Percentiles rank a stretch among this genome's conserved stretches.
phyloP scores from a whole-genome alignment of 2,113 vertebrate genomes.

The Callionymus lyra region DNA sequence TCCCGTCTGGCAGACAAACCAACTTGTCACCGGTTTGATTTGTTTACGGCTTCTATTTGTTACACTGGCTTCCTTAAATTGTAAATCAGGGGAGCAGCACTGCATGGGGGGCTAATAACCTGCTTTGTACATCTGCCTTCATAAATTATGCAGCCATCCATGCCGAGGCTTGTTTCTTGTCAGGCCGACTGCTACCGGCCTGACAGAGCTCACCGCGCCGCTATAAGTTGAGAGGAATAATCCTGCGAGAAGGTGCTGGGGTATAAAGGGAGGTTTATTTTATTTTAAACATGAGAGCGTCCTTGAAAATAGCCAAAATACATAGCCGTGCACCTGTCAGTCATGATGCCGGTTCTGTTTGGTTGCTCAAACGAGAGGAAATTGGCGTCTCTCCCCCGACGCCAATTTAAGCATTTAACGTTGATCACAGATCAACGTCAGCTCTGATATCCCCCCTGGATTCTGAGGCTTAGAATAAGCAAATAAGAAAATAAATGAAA shows the following conservation, averaged over 20 bases:
- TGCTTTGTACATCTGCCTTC: slow-evolving; percentile 53
- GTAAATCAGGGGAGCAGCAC: slow-evolving; percentile 56
- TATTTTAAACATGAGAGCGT: neutral
- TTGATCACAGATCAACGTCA: too few relatives aligned
- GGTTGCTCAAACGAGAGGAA: too few relatives aligned
- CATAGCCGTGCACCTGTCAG: too few relatives aligned
- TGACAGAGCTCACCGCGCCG: slow-evolving; percentile 26
- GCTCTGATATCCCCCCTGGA: too few relatives aligned
- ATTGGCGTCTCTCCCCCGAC: too few relatives aligned
- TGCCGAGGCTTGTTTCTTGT: slow-evolving; percentile 44
- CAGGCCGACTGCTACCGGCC: slow-evolving; percentile 31
- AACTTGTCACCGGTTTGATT: slow-evolving; percentile 56
- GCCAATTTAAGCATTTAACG: too few relatives aligned
- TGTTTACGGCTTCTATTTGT: slow-evolving; percentile 58
- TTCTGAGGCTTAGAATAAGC: too few relatives aligned
- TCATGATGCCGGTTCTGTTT: too few relatives aligned
- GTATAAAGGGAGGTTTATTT: slow-evolving; percentile 21
- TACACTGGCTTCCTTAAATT: slow-evolving; percentile 48
- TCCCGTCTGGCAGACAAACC: slow-evolving; percentile 25
- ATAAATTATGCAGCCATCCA: slow-evolving; percentile 54
- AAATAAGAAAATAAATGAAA: too few relatives aligned
- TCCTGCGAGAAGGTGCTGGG: slow-evolving; percentile 13
- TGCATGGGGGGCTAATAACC: slow-evolving; percentile 56
- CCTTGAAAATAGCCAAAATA: too few relatives aligned
- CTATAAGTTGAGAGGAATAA: slow-evolving; percentile 15